Conservation (phyloP, 2,113 vertebrate genomes). For the Paradisaea rubra region DNA sequence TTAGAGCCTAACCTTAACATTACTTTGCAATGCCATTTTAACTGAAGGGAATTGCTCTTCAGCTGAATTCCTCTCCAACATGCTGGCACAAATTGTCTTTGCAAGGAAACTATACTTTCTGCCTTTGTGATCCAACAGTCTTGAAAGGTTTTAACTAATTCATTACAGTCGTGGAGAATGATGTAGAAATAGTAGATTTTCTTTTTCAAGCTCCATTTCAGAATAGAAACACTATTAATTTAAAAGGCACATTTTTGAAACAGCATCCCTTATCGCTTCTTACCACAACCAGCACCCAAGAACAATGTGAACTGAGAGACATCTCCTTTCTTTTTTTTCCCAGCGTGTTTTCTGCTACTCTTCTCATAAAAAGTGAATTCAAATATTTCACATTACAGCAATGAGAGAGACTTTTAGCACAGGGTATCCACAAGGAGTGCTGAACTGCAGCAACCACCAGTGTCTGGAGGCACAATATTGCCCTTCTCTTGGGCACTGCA, state of each 20-base stretch:
- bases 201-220: background rate
- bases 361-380: background rate
- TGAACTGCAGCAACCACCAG: background rate
- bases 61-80: background rate
- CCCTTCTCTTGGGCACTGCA: background rate
- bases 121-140: background rate
- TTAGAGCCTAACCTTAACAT: slow-evolving; percentile 1
- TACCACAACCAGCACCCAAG: background rate
- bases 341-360: background rate
- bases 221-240: slow-evolving; percentile 16
- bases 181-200: background rate
- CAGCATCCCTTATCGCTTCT: background rate
- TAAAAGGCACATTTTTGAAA: background rate
- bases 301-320: background rate
- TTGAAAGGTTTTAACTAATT: slow-evolving; percentile 32
- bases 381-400: background rate
- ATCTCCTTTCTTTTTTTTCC: background rate
- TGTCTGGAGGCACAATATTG: background rate
- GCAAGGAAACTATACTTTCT: background rate
- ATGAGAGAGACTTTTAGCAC: background rate
- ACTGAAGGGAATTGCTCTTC: background rate
- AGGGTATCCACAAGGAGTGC: background rate
- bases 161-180: background rate
- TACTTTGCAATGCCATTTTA: background rate
- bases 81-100: background rate